Conservation (phyloP, 2,113 vertebrate species). For the Neofelis nebulosa region DNA sequence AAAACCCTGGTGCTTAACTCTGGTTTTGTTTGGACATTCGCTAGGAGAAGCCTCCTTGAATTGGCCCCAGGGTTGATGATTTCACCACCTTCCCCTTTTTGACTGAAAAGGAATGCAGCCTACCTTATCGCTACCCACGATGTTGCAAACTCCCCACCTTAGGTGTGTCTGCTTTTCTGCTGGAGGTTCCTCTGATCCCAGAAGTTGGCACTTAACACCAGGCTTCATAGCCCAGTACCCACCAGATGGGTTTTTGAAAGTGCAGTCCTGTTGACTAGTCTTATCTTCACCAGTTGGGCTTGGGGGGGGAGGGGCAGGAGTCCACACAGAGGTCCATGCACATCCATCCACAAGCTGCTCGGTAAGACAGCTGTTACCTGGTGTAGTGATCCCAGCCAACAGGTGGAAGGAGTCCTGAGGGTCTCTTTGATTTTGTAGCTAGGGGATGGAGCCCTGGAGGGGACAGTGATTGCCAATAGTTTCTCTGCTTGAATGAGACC, state of each 20-base stretch:
- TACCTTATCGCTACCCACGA: background rate
- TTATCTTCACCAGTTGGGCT: background rate
- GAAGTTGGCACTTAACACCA: background rate
- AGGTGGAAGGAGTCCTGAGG: background rate
- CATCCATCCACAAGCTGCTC: fast-evolving
- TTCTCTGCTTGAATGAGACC: background rate
- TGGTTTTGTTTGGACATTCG: background rate
- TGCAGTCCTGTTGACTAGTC: background rate
- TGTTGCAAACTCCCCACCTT: background rate
- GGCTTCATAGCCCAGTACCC: background rate
- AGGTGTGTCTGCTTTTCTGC: background rate
- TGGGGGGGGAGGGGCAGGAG: background rate
- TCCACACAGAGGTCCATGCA: background rate
- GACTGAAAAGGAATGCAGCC: background rate
- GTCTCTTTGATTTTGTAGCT: background rate
- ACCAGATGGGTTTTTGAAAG: background rate
- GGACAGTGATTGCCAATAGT: background rate
- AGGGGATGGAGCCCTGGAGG: background rate
- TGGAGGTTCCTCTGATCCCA: background rate
- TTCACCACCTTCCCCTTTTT: background rate
- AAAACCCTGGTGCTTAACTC: background rate
- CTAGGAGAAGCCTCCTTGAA: background rate
- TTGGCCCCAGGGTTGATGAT: background rate
- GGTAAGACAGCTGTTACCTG: background rate
- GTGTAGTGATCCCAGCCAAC: fast-evolving